phyloP scores from a whole-genome alignment of 2,113 vertebrate species.

The Egretta garzetta region DNA sequence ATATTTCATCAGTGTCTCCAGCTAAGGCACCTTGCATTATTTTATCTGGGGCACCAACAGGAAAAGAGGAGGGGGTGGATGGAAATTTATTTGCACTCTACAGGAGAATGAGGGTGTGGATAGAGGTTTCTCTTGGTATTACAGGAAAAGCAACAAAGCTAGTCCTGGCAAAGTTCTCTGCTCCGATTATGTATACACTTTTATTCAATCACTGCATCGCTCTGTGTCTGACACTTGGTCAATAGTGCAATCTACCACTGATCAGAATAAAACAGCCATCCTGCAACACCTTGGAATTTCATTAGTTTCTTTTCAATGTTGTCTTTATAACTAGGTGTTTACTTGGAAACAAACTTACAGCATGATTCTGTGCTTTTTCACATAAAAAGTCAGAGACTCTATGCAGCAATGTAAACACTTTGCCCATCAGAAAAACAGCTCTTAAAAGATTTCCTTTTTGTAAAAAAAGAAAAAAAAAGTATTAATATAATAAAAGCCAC shows the following conservation, averaged over 20 bases:
- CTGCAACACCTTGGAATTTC: constrained; percentile 88
- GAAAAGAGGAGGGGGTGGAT: background rate
- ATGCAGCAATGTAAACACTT: constrained; percentile 11
- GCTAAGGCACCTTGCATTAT: constrained; percentile 73
- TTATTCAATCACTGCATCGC: constrained; percentile 89
- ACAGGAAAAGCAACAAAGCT: constrained; percentile 69
- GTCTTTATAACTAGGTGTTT: constrained; percentile 82
- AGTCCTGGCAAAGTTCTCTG: constrained; percentile 83
- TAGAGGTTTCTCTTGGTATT: constrained; percentile 76
- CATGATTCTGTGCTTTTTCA: constrained; percentile 54
- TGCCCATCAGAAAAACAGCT: background rate
- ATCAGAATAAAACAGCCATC: constrained; percentile 89
- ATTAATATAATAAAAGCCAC: background rate
- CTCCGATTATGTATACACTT: constrained; percentile 88
- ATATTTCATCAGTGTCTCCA: constrained; percentile 79
- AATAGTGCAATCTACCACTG: constrained; percentile 93
- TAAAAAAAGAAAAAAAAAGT: background rate
- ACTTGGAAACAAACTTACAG: constrained; percentile 81
- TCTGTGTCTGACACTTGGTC: constrained; percentile 90
- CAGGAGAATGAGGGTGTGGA: background rate
- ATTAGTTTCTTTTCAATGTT: constrained; percentile 85
- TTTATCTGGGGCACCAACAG: constrained; percentile 67
- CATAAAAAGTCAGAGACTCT: constrained; percentile 46
- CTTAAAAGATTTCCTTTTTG: background rate
- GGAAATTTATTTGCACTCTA: constrained; percentile 50